Evolutionary conservation across 2,888 invertebrate species (phyloP).

Genomic region (Dolomedes plantarius): DNA sequence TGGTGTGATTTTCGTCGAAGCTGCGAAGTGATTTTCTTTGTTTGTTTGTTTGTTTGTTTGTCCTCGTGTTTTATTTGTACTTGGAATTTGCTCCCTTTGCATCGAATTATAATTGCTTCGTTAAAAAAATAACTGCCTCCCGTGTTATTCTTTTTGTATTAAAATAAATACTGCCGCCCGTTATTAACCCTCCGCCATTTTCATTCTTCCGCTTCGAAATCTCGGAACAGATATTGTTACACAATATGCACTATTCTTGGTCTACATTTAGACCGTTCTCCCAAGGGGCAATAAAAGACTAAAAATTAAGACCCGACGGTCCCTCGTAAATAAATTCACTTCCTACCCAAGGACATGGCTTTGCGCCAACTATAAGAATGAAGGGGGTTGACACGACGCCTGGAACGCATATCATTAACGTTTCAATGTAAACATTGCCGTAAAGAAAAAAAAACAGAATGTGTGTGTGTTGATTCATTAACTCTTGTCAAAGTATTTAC

Average conservation of each 20-base stretch:
- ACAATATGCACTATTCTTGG: not conserved
- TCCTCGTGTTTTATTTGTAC: not conserved
- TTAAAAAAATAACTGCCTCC: not conserved
- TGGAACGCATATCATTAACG: constrained; percentile 59
- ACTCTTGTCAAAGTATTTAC: constrained; percentile 65
- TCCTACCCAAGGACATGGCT: constrained; percentile 58
- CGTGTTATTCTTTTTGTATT: not conserved
- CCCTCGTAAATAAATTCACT: constrained; percentile 67
- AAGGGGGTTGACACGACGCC: constrained; percentile 29
- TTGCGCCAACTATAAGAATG: constrained; percentile 45
- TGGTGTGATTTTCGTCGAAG: too few species aligned
- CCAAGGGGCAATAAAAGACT: constrained; percentile 46
- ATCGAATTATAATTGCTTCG: not conserved
- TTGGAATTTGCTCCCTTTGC: not conserved
- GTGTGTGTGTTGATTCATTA: constrained; percentile 54
- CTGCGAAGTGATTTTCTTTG: too few species aligned
- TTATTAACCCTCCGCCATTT: not conserved
- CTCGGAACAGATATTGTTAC: constrained; percentile 5
- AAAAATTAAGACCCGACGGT: constrained; percentile 56
- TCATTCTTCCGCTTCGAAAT: not conserved
- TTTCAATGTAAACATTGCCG: constrained; percentile 63
- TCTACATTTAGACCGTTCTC: constrained; percentile 53
- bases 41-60: too few species aligned
- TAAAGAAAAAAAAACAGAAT: constrained; percentile 19
- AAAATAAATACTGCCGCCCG: not conserved